A percentile compares a stretch with the other conserved stretches of the same genome.
Evolutionary conservation across 1,140 invertebrate species (phyloP).

Genomic region (Metopolophium dirhodum): DNA sequence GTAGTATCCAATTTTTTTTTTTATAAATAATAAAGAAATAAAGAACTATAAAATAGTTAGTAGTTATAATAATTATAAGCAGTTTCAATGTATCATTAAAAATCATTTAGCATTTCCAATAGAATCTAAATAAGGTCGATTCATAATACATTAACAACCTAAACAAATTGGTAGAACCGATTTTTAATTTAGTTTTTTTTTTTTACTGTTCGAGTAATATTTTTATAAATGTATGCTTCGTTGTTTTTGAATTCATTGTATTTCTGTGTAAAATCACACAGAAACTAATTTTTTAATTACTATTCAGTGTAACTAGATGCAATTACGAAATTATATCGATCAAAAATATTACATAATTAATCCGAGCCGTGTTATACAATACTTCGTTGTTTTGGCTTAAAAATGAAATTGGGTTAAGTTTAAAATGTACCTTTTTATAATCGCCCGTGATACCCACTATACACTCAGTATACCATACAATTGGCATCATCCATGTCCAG

Average conservation of each 20-base stretch:
- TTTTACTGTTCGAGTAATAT: not conserved
- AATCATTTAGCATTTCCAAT: not conserved
- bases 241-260: not conserved
- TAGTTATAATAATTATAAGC: not conserved
- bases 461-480: not conserved
- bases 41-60: not conserved
- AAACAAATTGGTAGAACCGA: not conserved
- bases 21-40: constrained; percentile 18
- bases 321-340: not conserved
- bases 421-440: not conserved
- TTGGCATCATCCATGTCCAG: not conserved
- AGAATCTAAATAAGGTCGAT: not conserved
- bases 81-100: not conserved
- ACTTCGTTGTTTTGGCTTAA: not conserved
- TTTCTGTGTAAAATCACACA: not conserved
- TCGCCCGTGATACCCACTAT: not conserved
- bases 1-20: not conserved
- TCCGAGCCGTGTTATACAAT: not conserved
- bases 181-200: not conserved
- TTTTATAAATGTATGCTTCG: not conserved
- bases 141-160: not conserved
- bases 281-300: not conserved
- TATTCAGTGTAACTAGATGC: not conserved
- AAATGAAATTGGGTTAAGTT: not conserved
- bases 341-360: constrained; percentile 4